Evolutionary conservation across 2,113 vertebrate species (phyloP).

Genomic region (Epinephelus moara): DNA sequence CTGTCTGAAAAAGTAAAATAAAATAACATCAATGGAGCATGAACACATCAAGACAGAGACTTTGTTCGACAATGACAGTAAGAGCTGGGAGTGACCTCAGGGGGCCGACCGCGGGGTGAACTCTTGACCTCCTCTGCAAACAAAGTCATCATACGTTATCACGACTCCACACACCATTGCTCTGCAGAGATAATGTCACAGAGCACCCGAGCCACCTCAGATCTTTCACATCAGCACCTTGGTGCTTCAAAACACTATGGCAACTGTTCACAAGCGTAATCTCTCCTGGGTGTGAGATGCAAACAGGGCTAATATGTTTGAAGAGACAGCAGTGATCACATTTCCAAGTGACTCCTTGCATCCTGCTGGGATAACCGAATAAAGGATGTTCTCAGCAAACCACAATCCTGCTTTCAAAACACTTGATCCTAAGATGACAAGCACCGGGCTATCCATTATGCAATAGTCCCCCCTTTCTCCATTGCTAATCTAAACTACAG

Average conservation of each 20-base stretch:
- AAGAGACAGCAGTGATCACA: slow-evolving; percentile 64
- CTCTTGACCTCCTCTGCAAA: slow-evolving; percentile 56
- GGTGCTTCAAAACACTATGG: slow-evolving; percentile 61
- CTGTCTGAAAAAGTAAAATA: slow-evolving; percentile 5
- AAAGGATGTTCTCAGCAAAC: slow-evolving; percentile 60
- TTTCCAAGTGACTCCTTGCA: slow-evolving; percentile 60
- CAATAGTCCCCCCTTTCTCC: slow-evolving; percentile 41
- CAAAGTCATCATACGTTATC: slow-evolving; percentile 61
- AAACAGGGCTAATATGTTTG: slow-evolving; percentile 67
- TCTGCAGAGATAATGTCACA: slow-evolving; percentile 62
- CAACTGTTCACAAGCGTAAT: slow-evolving; percentile 64
- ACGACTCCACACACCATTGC: slow-evolving; percentile 58
- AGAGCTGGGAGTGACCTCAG: slow-evolving; percentile 25
- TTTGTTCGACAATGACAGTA: slow-evolving; percentile 14
- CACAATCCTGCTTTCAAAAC: slow-evolving; percentile 58
- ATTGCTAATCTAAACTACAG: slow-evolving; percentile 42
- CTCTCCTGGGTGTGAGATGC: slow-evolving; percentile 68
- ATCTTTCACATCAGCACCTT: slow-evolving; percentile 67
- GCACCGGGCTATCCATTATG: slow-evolving; percentile 53
- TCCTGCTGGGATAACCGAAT: slow-evolving; percentile 46
- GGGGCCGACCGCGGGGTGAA: slow-evolving; percentile 39
- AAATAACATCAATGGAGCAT: slow-evolving; percentile 2
- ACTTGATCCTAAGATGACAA: slow-evolving; percentile 66
- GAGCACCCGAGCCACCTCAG: slow-evolving; percentile 41
- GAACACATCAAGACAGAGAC: slow-evolving; percentile 32